Percentiles rank a stretch among this genome's conserved stretches.
Conservation (phyloP, 2,797 vertebrate species). For the Euthynnus affinis region DNA sequence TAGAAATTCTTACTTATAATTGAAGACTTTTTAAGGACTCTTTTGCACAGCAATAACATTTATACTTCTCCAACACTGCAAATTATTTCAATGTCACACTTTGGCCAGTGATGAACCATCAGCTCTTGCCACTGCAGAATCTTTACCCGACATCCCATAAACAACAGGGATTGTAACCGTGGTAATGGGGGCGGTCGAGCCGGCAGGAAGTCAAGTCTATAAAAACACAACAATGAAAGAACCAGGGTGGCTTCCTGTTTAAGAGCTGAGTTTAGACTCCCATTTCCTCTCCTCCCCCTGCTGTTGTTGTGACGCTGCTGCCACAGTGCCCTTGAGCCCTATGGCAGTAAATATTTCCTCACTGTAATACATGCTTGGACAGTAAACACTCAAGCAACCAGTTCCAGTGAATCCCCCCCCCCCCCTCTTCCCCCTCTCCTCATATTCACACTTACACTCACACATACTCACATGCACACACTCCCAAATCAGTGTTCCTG, state of each 20-base stretch:
- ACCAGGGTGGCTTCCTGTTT: slow-evolving; percentile 85
- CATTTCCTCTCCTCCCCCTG: slow-evolving; percentile 72
- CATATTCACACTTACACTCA: not conserved
- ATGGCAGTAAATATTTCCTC: not conserved
- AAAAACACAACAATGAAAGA: slow-evolving; percentile 85
- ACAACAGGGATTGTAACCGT: slow-evolving; percentile 71
- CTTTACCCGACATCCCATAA: slow-evolving; percentile 73
- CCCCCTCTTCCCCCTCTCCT: not conserved
- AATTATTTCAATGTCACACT: slow-evolving; percentile 16
- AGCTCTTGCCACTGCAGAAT: slow-evolving; percentile 22
- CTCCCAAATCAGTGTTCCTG: slow-evolving; percentile 27
- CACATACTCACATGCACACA: not conserved
- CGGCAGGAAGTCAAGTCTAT: slow-evolving; percentile 82
- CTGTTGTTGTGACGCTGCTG: slow-evolving; percentile 59
- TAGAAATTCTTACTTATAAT: not conserved
- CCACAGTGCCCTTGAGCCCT: slow-evolving; percentile 69
- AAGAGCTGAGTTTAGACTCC: slow-evolving; percentile 83
- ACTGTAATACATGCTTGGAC: not conserved
- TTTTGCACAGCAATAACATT: slow-evolving; percentile 3
- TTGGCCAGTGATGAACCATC: slow-evolving; percentile 9
- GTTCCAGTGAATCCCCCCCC: too few relatives aligned
- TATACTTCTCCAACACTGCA: not conserved
- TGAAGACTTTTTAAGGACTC: not conserved
- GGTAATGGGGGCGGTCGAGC: slow-evolving; percentile 67
- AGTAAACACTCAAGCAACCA: not conserved